Base-by-base conservation (phyloP, 1,140 invertebrate species). In the Hyposmocoma kahamanoa region DNA sequence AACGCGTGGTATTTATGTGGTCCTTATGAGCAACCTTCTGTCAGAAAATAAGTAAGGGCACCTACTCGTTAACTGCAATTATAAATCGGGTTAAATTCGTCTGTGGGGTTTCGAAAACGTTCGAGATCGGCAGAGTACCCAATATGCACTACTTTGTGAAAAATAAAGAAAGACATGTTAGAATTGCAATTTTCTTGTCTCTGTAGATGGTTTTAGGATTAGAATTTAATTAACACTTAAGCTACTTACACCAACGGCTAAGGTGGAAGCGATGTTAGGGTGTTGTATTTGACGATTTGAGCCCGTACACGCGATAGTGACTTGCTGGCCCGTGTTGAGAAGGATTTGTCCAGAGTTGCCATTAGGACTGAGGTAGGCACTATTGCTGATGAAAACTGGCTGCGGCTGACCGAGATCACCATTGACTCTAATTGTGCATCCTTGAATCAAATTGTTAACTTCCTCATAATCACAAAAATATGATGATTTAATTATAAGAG, bases 381-480 rank as follows among this genome's bases (percentile, higher is more conserved):
- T 67, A 3, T 59, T 61, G 20, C 56, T 62, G 1, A 79, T 50
- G 51, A 62, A 83, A 5, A 80, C 65, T 0, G 81, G 77, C 42
- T 83, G 79, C 1, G 79, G 75, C 32, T 82, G 71, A 2, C 77
- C 75, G 3, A 83, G 56, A 47, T 80, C 75, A 9, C 72, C 74
- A 9, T 75, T 83, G 1, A 84, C 57, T n/a, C 63, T 47, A 28
- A 84, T 47, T 9, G 55, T 62, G 36, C 81, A 84, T 1, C 69
- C 81, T 36, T n/a, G n/a, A 6, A 26, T 6, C 11, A 5, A 11
- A 6, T 26, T 5, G 24, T 26, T 6, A 26, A 26, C 24, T 26
- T 26, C 5, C 24, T 5, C 5, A 26, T 26, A 26, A 5, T 26
- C 11, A 26, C 24, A 26, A 26, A 6, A 26, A 11, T 26, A 6